phyloP scores from a whole-genome alignment of 1,140 invertebrate genomes.

The Caenorhabditis briggsae region DNA sequence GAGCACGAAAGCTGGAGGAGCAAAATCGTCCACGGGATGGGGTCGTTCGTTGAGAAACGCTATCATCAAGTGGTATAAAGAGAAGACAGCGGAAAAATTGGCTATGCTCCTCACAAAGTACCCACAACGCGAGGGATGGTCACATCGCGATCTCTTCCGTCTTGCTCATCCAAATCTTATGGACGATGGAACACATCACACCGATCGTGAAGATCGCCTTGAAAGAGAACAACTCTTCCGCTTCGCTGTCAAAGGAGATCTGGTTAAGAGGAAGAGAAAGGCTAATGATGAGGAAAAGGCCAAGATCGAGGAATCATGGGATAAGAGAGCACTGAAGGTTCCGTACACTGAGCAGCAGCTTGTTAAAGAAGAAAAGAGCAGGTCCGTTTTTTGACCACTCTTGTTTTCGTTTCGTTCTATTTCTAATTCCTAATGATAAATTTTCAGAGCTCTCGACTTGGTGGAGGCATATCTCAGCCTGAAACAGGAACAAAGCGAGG shows the following conservation, averaged over 20 bases:
- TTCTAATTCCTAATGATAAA: neutral
- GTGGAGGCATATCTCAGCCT: constrained; percentile 78
- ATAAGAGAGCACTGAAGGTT: constrained; percentile 29
- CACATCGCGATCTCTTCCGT: constrained; percentile 83
- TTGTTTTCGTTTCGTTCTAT: neutral
- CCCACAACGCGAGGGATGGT: constrained; percentile 82
- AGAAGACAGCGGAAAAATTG: constrained; percentile 81
- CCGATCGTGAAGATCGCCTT: neutral
- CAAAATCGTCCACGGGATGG: constrained; percentile 71
- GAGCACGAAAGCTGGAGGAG: neutral
- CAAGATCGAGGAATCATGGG: neutral
- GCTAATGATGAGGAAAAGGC: neutral
- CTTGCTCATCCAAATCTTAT: constrained; percentile 81
- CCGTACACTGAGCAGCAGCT: constrained; percentile 32
- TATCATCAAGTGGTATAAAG: constrained; percentile 78
- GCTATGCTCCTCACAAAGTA: constrained; percentile 82
- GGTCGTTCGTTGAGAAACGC: constrained; percentile 70
- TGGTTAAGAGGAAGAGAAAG: constrained; percentile 6
- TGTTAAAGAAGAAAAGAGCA: constrained; percentile 33
- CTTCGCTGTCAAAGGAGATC: constrained; percentile 68
- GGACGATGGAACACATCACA: neutral
- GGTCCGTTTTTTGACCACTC: constrained; percentile 23
- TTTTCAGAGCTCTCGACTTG: constrained; percentile 78
- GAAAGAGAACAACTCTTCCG: constrained; percentile 72
- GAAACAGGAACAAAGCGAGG: constrained; percentile 80